phyloP scores from a whole-genome alignment of 2,888 invertebrate genomes.

The Buathra laborator region DNA sequence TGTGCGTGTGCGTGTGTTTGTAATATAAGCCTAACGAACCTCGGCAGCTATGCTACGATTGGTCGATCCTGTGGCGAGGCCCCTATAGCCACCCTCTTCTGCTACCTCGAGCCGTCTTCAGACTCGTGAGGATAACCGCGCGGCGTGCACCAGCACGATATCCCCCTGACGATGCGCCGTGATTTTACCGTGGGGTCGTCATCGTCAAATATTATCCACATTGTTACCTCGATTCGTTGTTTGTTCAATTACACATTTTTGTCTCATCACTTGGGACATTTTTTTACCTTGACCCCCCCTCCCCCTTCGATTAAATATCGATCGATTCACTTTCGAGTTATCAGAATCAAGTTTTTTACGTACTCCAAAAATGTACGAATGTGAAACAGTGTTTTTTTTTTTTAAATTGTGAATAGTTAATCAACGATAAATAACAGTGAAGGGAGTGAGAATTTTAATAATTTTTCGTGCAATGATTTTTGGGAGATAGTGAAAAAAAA shows the following conservation, averaged over 20 bases:
- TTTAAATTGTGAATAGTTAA: no score
- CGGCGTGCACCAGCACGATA: constrained; percentile 70
- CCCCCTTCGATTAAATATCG: background rate
- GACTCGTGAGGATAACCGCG: constrained; percentile 80
- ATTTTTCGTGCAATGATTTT: no score
- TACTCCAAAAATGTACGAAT: no score
- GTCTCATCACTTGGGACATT: background rate
- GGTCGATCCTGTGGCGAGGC: constrained; percentile 80
- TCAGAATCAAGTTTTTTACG: no score
- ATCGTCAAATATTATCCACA: background rate
- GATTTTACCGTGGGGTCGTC: constrained; percentile 13
- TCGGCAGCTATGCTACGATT: constrained; percentile 77
- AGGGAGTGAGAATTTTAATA: no score
- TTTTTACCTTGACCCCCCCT: background rate
- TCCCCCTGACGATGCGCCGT: constrained; percentile 15
- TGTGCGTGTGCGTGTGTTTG: constrained; percentile 66
- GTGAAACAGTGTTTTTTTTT: no score
- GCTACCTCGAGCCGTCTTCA: constrained; percentile 74
- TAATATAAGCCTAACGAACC: constrained; percentile 79
- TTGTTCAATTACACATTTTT: background rate
- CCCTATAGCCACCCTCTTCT: constrained; percentile 77
- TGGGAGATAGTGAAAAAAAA: no score
- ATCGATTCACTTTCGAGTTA: no score
- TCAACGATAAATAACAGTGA: no score
- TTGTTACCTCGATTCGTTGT: background rate